phyloP scores from a whole-genome alignment of 1,140 invertebrate species.

The Agrilus planipennis region DNA sequence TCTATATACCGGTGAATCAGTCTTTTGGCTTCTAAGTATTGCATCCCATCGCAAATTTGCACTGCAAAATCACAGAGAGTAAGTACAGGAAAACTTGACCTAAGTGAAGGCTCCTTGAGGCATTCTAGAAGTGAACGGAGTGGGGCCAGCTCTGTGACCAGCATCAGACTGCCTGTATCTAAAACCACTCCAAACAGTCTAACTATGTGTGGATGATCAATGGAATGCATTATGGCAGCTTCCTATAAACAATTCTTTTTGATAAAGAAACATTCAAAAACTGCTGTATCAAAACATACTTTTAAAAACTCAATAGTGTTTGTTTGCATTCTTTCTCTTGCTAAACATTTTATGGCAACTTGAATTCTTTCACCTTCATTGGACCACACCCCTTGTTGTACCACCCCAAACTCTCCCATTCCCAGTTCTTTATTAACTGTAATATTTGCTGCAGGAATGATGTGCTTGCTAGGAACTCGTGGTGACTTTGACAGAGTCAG shows the following conservation, averaged over 20 bases:
- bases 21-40: slow-evolving; percentile 85
- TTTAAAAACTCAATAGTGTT: slow-evolving; percentile 95
- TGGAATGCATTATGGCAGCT: slow-evolving; percentile 94
- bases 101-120: slow-evolving; percentile 79
- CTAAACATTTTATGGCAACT: slow-evolving; percentile 94
- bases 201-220: slow-evolving; percentile 94
- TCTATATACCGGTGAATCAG: slow-evolving; percentile 85
- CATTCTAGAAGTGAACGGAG: slow-evolving; percentile 90
- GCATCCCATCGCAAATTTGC: slow-evolving; percentile 95
- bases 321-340: slow-evolving; percentile 85
- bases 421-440: slow-evolving; percentile 90
- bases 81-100: slow-evolving; percentile 79
- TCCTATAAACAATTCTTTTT: no score
- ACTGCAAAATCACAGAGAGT: slow-evolving; percentile 83
- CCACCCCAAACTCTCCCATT: slow-evolving; percentile 93
- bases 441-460: slow-evolving; percentile 89
- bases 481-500: slow-evolving; percentile 23
- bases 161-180: slow-evolving; percentile 79
- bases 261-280: no score
- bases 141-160: slow-evolving; percentile 92
- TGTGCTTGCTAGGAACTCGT: slow-evolving; percentile 79
- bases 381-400: slow-evolving; percentile 97
- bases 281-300: no score
- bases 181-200: slow-evolving; percentile 93
- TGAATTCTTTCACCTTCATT: slow-evolving; percentile 80